Percentiles rank a stretch among this genome's conserved stretches.
These are phyloP conservation scores for Arnoldichthys spilopterus DNA, from an alignment of 2,797 vertebrate species.

Conservation along the genomic window DNA sequence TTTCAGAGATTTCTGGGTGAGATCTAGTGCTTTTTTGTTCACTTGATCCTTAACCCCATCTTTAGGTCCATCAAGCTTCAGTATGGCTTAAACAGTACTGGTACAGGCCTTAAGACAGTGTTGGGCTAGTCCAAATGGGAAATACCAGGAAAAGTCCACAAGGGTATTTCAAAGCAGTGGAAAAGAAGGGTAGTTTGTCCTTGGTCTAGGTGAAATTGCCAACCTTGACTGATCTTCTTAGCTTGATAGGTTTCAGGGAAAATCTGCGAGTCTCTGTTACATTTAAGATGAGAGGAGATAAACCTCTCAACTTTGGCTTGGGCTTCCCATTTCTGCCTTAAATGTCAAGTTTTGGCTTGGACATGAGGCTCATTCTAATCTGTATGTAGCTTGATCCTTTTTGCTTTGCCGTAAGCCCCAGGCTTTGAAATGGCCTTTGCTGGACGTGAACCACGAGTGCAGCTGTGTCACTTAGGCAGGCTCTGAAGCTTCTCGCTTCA, in stretches of 20 bases:
- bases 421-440: constrained; percentile 2
- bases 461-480: constrained; percentile 1
- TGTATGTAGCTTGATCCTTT: neutral
- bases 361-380: neutral
- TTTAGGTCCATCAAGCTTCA: too few relatives aligned
- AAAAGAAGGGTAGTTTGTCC: too few relatives aligned
- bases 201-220: neutral
- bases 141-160: too few relatives aligned
- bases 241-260: too few relatives aligned
- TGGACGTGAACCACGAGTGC: neutral
- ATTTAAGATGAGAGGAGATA: neutral
- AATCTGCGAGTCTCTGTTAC: too few relatives aligned
- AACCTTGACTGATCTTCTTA: neutral
- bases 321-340: neutral
- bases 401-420: neutral
- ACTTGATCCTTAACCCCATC: too few relatives aligned
- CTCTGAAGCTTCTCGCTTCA: neutral
- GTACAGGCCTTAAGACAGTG: too few relatives aligned
- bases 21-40: too few relatives aligned
- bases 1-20: too few relatives aligned
- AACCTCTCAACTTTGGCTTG: neutral
- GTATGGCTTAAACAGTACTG: too few relatives aligned
- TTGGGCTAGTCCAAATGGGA: too few relatives aligned
- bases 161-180: too few relatives aligned
- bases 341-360: neutral